Evolutionary conservation across 2,113 vertebrate genomes (phyloP).

Genomic region (Cyprinodon tularosa): DNA sequence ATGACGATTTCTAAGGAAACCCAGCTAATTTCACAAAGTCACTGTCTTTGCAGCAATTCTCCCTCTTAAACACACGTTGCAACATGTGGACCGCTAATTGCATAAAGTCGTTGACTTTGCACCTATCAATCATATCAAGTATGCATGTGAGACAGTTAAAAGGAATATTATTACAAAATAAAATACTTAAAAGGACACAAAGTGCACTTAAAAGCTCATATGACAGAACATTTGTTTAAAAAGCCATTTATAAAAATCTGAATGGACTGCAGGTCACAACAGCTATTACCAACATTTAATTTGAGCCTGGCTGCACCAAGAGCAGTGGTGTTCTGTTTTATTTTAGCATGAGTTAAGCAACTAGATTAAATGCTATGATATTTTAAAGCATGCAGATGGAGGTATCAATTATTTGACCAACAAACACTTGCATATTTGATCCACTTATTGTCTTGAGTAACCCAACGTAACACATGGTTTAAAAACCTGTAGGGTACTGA

Average conservation of each 20-base stretch:
- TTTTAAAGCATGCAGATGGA: background rate
- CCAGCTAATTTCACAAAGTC: background rate
- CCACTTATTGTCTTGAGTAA: too few species aligned
- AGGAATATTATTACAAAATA: background rate
- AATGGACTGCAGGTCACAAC: too few species aligned
- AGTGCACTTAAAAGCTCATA: background rate
- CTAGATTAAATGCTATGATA: background rate
- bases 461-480: too few species aligned
- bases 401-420: too few species aligned
- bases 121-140: background rate
- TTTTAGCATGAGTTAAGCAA: background rate
- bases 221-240: too few species aligned
- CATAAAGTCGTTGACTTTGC: background rate
- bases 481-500: too few species aligned
- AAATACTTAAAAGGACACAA: background rate
- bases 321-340: background rate
- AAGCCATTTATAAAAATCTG: too few species aligned
- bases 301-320: background rate
- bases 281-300: too few species aligned
- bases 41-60: background rate
- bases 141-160: background rate
- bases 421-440: too few species aligned
- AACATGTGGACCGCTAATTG: background rate
- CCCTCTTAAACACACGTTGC: background rate
- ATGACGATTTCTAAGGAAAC: background rate